phyloP scores from a whole-genome alignment of 2,888 invertebrate species.

The Eledona agricola region DNA sequence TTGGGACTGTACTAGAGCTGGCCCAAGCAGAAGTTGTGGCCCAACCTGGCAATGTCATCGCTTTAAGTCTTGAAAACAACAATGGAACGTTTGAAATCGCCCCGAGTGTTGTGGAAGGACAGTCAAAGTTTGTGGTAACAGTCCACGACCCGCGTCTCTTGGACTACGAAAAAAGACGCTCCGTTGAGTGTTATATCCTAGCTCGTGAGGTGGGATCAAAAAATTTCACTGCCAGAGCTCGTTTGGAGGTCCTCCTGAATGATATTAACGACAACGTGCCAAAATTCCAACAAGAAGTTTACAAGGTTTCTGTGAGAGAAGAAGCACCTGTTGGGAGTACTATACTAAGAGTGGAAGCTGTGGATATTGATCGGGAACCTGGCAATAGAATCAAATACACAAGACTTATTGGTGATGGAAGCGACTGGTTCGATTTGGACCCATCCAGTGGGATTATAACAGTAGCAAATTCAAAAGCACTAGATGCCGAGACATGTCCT shows the following conservation, averaged over 20 bases:
- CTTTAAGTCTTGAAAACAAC: slow-evolving; percentile 78
- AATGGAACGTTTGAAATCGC: slow-evolving; percentile 90
- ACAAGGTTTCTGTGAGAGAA: slow-evolving; percentile 81
- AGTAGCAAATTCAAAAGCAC: slow-evolving; percentile 77
- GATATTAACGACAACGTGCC: slow-evolving; percentile 92
- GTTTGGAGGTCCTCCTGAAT: slow-evolving; percentile 80
- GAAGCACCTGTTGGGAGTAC: slow-evolving; percentile 71
- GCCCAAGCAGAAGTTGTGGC: slow-evolving; percentile 54
- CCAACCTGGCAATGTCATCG: slow-evolving; percentile 73
- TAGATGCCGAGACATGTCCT: slow-evolving; percentile 84
- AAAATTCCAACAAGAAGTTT: slow-evolving; percentile 76
- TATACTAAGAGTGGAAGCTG: slow-evolving; percentile 73
- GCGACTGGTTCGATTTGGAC: slow-evolving; percentile 81
- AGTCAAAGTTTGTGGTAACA: slow-evolving; percentile 76
- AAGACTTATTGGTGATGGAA: slow-evolving; percentile 65
- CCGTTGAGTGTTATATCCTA: slow-evolving; percentile 75
- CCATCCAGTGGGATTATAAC: slow-evolving; percentile 81
- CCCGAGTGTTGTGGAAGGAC: slow-evolving; percentile 81
- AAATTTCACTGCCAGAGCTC: slow-evolving; percentile 77
- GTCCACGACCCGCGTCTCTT: slow-evolving; percentile 83
- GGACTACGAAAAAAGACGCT: slow-evolving; percentile 84
- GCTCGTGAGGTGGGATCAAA: slow-evolving; percentile 83
- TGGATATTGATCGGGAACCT: slow-evolving; percentile 80
- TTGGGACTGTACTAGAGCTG: slow-evolving; percentile 74
- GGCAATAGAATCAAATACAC: slow-evolving; percentile 69